Percentiles rank a stretch among this genome's conserved stretches.
Conservation (phyloP, 1,140 invertebrate species). For the Druon quercuslanigerum region DNA sequence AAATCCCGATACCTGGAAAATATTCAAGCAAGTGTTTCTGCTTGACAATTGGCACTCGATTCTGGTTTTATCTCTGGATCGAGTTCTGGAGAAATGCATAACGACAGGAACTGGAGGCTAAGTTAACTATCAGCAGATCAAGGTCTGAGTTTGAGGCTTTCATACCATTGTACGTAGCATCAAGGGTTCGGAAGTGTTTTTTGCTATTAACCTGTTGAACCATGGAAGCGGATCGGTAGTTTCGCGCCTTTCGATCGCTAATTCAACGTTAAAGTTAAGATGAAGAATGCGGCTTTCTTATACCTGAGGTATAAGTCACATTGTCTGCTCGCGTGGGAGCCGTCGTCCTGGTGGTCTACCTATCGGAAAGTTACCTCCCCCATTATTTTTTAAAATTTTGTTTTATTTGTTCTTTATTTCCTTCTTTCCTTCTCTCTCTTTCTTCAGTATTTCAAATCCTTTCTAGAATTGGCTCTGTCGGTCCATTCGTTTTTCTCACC, state of each 20-base stretch:
- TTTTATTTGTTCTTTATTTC: too few relatives aligned
- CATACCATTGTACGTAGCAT: not conserved
- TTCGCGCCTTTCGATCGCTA: conserved; percentile 48
- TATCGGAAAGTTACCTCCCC: not conserved
- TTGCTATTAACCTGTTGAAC: conserved; percentile 39
- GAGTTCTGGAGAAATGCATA: not conserved
- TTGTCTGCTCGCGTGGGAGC: conserved; percentile 35
- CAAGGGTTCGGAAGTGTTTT: conserved; percentile 34
- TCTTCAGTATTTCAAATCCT: too few relatives aligned
- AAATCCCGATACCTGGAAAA: conserved; percentile 4
- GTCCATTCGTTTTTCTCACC: too few relatives aligned
- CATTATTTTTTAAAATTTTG: too few relatives aligned
- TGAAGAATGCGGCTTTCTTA: conserved; percentile 34
- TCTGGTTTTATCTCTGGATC: not conserved
- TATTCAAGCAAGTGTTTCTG: not conserved
- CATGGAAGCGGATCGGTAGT: conserved; percentile 40
- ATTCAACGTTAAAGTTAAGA: conserved; percentile 39
- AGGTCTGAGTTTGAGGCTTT: not conserved
- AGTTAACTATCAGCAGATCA: not conserved
- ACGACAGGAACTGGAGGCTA: conserved; percentile 6
- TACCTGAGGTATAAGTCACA: conserved; percentile 5
- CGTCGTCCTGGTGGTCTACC: conserved; percentile 31
- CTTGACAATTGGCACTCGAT: not conserved
- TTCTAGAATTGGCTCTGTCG: too few relatives aligned
- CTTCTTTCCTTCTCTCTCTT: too few relatives aligned